Conservation (phyloP, 2,113 vertebrate genomes). For the Albula goreensis region DNA sequence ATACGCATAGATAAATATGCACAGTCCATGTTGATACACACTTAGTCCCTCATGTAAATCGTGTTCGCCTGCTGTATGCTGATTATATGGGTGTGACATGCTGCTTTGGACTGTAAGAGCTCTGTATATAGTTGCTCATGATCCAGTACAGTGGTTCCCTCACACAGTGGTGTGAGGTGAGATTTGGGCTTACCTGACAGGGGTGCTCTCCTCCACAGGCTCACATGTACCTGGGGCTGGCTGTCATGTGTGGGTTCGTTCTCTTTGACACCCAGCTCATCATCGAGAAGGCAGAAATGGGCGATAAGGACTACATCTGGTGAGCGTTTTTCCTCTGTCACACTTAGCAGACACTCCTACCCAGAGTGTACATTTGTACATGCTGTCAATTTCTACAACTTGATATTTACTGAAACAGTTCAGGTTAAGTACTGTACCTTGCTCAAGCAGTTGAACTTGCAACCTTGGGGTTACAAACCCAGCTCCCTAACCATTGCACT, state of each 20-base stretch:
- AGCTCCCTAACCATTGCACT: too few relatives aligned
- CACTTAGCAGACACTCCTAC: too few relatives aligned
- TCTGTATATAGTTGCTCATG: background rate
- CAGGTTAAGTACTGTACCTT: too few relatives aligned
- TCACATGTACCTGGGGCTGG: slow-evolving; percentile 87
- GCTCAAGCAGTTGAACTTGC: too few relatives aligned
- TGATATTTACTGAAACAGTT: too few relatives aligned
- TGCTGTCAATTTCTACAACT: too few relatives aligned
- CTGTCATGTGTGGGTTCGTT: slow-evolving; percentile 94
- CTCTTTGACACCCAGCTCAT: slow-evolving; percentile 98
- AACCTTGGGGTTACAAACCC: too few relatives aligned
- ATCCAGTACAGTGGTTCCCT: too few relatives aligned
- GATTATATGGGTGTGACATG: background rate
- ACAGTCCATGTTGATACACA: too few relatives aligned
- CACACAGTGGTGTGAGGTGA: background rate
- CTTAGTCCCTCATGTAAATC: too few relatives aligned
- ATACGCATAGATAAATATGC: too few relatives aligned
- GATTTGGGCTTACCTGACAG: background rate
- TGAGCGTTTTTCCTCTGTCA: slow-evolving; percentile 53
- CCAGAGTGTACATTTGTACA: too few relatives aligned
- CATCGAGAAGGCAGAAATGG: slow-evolving; percentile 92
- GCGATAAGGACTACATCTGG: slow-evolving; percentile 98
- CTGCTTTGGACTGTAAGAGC: background rate
- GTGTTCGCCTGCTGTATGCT: background rate
- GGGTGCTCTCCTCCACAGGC: slow-evolving; percentile 61